Evolutionary conservation across 1,140 invertebrate species (phyloP).

Genomic region (Hyles vespertilio): DNA sequence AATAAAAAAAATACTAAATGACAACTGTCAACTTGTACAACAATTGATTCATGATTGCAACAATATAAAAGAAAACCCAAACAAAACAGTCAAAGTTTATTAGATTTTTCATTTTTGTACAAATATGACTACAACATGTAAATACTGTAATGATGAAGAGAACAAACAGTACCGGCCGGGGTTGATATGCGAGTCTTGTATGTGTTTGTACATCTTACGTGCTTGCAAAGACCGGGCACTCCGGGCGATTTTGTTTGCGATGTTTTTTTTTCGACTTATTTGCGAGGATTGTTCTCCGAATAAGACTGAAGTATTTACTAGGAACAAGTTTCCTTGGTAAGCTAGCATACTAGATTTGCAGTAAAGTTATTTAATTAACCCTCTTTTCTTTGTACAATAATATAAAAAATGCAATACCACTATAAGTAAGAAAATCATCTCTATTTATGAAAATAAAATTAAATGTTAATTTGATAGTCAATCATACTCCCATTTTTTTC

Average conservation of each 20-base stretch:
- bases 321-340: slow-evolving; percentile 82
- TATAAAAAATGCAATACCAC: too few relatives aligned
- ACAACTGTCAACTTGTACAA: too few relatives aligned
- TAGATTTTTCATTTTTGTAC: not conserved
- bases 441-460: too few relatives aligned
- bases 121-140: slow-evolving; percentile 33
- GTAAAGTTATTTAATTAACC: not conserved
- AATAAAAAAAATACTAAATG: too few relatives aligned
- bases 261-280: slow-evolving; percentile 84
- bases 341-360: not conserved
- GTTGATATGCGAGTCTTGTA: slow-evolving; percentile 75
- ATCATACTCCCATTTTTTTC: too few relatives aligned
- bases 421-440: too few relatives aligned
- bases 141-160: slow-evolving; percentile 57
- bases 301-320: slow-evolving; percentile 75
- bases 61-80: too few relatives aligned
- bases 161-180: slow-evolving; percentile 53
- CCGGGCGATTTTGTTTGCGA: slow-evolving; percentile 84
- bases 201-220: slow-evolving; percentile 78
- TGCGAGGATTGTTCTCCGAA: slow-evolving; percentile 79
- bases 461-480: too few relatives aligned
- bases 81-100: not conserved
- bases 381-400: too few relatives aligned
- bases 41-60: too few relatives aligned
- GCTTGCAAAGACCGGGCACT: slow-evolving; percentile 77